Conservation (phyloP, 2,888 invertebrate genomes). For the Mythimna impura region DNA sequence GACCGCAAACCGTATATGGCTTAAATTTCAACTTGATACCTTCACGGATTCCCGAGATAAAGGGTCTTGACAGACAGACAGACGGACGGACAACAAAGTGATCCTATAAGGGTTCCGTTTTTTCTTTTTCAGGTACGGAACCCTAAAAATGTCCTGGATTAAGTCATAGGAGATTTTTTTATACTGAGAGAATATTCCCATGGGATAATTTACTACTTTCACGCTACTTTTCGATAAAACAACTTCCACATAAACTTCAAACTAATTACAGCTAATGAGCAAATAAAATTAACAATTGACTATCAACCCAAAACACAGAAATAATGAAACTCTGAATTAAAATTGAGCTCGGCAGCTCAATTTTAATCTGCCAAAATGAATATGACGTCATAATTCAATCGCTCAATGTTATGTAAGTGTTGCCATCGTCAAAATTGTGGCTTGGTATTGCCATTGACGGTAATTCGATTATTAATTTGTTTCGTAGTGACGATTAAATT, state of each 20-base stretch:
- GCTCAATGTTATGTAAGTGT: slow-evolving; percentile 16
- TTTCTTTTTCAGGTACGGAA: no score
- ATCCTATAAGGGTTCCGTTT: no score
- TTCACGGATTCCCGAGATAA: no score
- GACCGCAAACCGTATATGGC: no score
- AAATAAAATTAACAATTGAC: slow-evolving; percentile 19
- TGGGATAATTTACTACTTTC: no score
- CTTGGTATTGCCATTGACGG: slow-evolving; percentile 13
- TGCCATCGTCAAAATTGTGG: slow-evolving; percentile 21
- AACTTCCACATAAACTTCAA: not conserved
- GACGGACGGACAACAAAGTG: no score
- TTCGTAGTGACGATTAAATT: slow-evolving; percentile 9
- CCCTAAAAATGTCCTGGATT: no score
- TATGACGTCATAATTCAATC: slow-evolving; percentile 28
- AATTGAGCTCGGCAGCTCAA: no score
- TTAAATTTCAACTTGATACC: no score
- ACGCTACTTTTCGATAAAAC: not conserved
- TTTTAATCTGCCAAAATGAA: slow-evolving; percentile 23
- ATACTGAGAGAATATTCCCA: no score
- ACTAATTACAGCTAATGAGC: not conserved
- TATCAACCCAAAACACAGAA: slow-evolving; percentile 9
- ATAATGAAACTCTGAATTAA: slow-evolving; percentile 22
- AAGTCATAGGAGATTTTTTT: no score
- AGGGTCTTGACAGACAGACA: no score
- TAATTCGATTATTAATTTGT: slow-evolving; percentile 31